These are phyloP conservation scores for Neomonachus schauinslandi DNA, from an alignment of 2,113 vertebrate species.

Conservation along the genomic window DNA sequence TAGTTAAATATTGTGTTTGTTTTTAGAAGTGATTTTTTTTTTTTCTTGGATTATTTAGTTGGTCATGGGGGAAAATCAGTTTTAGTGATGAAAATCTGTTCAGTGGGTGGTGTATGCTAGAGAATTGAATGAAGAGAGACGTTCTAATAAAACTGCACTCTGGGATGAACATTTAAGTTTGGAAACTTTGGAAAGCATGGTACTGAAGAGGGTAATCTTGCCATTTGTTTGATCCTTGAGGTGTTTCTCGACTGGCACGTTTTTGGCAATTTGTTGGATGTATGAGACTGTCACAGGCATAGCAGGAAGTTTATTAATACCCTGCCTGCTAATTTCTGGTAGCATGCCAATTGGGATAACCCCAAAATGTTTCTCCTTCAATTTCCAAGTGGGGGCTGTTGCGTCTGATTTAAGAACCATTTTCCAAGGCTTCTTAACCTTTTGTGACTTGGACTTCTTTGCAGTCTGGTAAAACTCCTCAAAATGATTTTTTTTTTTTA, in stretches of 20 bases:
- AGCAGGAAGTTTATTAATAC: neutral
- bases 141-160: neutral
- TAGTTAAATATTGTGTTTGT: conserved; percentile 28
- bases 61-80: neutral
- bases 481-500: neutral
- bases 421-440: neutral
- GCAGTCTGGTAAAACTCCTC: conserved; percentile 16
- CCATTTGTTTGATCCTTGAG: conserved; percentile 34
- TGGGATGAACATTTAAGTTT: neutral
- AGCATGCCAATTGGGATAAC: conserved; percentile 5
- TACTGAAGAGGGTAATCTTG: neutral
- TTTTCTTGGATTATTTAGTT: neutral
- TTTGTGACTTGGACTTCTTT: neutral
- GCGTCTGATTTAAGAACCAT: neutral
- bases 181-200: neutral
- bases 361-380: neutral
- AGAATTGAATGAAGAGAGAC: neutral
- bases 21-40: conserved; percentile 7
- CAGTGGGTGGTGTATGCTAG: neutral
- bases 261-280: neutral
- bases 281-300: neutral
- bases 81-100: conserved; percentile 33
- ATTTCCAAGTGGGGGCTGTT: neutral
- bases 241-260: neutral
- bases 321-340: conserved; percentile 23